Conservation (phyloP, 2,888 invertebrate species). For the Polyommatus icarus region DNA sequence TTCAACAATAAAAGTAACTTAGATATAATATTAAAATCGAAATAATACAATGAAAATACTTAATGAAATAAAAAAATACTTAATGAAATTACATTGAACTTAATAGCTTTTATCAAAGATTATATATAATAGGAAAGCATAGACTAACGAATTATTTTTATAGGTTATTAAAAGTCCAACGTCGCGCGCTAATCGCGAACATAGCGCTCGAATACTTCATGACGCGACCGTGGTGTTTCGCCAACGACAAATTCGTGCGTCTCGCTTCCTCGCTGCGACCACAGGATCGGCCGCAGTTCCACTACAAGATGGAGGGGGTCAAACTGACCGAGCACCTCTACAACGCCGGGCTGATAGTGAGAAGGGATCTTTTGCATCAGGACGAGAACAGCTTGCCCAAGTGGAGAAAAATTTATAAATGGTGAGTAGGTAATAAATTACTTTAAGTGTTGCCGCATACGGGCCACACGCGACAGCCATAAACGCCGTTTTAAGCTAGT, state of each 20-base stretch:
- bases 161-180: conserved; percentile 16
- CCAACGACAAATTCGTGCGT: background rate
- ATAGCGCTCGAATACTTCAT: background rate
- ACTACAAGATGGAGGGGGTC: background rate
- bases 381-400: background rate
- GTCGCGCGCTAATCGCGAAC: background rate
- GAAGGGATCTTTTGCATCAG: background rate
- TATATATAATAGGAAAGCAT: background rate
- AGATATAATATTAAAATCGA: too few relatives aligned
- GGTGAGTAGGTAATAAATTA: background rate
- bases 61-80: too few relatives aligned
- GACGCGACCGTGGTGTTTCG: background rate
- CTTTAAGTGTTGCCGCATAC: too few relatives aligned
- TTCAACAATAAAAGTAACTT: too few relatives aligned
- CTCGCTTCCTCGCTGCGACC: background rate
- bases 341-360: background rate
- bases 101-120: too few relatives aligned
- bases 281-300: background rate
- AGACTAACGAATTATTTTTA: background rate
- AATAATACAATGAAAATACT: too few relatives aligned
- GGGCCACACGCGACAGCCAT: too few relatives aligned
- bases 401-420: background rate
- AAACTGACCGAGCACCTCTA: background rate
- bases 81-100: too few relatives aligned
- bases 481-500: too few relatives aligned